Conservation (phyloP, 53 echinoderm and acorn worm species). For the Henricia sp. region DNA sequence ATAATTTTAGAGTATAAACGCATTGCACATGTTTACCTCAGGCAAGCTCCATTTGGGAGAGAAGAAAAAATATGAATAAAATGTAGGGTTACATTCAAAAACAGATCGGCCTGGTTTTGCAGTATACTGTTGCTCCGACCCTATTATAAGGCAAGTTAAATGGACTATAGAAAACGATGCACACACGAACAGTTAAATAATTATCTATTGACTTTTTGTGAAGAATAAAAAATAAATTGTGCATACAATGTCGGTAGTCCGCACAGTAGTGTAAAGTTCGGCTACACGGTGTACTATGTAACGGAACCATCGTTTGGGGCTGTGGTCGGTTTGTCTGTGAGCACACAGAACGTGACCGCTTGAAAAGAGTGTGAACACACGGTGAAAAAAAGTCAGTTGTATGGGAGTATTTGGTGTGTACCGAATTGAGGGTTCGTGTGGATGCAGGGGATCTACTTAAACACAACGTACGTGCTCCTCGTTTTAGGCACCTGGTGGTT, state of each 20-base stretch:
- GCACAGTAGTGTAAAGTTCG: constrained; percentile 40
- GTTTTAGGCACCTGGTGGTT: neutral
- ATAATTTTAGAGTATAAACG: too few species aligned
- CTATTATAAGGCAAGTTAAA: constrained; percentile 7
- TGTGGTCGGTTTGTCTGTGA: neutral
- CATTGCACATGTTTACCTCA: too few species aligned
- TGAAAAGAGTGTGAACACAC: constrained; percentile 8
- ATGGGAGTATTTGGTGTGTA: neutral
- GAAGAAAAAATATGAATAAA: too few species aligned
- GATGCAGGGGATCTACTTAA: neutral
- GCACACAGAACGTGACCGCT: constrained; percentile 35
- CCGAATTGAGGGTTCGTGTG: constrained; percentile 12
- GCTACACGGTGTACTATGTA: constrained; percentile 6
- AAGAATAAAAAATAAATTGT: neutral
- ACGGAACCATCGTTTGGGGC: neutral
- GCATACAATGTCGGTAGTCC: constrained; percentile 31
- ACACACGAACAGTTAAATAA: too few species aligned
- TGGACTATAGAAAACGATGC: too few species aligned
- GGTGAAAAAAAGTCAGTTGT: neutral
- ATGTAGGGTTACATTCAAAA: too few species aligned
- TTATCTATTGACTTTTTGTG: constrained; percentile 35
- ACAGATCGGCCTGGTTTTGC: neutral
- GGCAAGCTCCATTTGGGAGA: too few species aligned
- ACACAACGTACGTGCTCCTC: constrained; percentile 36
- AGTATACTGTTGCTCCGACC: neutral